A percentile compares a stretch with the other conserved stretches of the same genome.
Evolutionary conservation across 2,113 vertebrate genomes (phyloP).

Genomic region (Heterocephalus glaber): DNA sequence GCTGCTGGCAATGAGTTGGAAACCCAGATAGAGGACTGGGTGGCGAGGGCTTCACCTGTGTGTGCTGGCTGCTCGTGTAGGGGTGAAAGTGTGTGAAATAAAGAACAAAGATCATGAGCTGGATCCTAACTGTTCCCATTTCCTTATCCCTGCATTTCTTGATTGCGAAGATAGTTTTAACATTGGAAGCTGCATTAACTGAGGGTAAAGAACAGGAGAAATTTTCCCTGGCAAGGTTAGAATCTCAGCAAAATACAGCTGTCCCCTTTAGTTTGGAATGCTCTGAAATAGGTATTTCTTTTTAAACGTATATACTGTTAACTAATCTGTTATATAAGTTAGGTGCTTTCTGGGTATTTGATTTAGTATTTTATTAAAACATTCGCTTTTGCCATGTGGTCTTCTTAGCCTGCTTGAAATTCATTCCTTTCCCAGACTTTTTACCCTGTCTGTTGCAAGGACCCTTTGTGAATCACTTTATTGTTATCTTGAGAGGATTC

Average conservation of each 20-base stretch:
- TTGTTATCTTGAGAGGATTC: neutral
- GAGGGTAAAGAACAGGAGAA: neutral
- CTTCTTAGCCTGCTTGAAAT: neutral
- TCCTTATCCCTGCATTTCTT: neutral
- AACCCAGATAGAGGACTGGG: neutral
- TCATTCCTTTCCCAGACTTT: constrained; percentile 19
- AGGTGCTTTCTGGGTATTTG: neutral
- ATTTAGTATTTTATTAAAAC: neutral
- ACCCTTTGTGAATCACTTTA: neutral
- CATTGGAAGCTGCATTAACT: neutral
- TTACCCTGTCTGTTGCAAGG: neutral
- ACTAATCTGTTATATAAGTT: neutral
- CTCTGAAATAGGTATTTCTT: neutral
- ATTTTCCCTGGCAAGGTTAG: neutral
- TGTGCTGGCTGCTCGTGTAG: neutral
- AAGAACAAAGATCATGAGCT: neutral
- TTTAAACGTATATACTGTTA: neutral
- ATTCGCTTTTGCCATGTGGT: neutral
- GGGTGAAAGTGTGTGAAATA: neutral
- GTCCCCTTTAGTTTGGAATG: neutral
- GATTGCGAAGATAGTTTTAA: constrained; percentile 22
- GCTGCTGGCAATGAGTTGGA: neutral
- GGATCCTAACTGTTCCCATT: neutral
- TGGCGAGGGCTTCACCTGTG: neutral
- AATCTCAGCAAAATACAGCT: neutral